These are phyloP conservation scores for Micromys minutus DNA, from an alignment of 2,113 vertebrate species.

Conservation along the genomic window DNA sequence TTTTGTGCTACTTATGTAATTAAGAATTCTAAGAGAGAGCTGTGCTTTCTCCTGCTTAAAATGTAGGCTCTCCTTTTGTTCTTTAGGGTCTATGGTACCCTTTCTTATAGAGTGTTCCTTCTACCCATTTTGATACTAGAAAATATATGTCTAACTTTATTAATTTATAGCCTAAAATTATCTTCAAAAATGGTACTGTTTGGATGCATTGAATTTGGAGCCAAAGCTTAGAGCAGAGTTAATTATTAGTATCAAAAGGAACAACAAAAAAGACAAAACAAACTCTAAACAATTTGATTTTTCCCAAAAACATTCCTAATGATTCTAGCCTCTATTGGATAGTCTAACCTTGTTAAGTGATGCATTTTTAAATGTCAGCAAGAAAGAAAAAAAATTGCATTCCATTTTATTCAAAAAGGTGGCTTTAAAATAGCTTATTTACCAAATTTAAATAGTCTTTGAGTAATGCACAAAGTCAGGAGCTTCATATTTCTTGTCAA, in stretches of 20 bases:
- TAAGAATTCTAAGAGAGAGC: constrained; percentile 3
- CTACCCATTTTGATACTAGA: not conserved
- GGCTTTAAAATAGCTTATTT: constrained; percentile 15
- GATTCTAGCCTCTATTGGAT: constrained; percentile 37
- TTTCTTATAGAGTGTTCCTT: constrained; percentile 37
- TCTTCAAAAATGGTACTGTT: not conserved
- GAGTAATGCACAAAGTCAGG: not conserved
- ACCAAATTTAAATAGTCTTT: constrained; percentile 33
- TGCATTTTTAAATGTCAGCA: constrained; percentile 43
- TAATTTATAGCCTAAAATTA: constrained; percentile 51
- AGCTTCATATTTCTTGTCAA: not conserved
- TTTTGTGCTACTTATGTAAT: constrained; percentile 34
- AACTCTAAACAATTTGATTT: constrained; percentile 14
- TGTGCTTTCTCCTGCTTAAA: constrained; percentile 31
- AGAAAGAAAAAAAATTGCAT: not conserved
- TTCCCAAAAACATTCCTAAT: constrained; percentile 30
- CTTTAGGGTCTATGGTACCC: not conserved
- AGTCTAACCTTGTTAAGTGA: constrained; percentile 50
- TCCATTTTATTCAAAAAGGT: no score
- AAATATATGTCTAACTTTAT: constrained; percentile 15
- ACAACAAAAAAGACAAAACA: not conserved
- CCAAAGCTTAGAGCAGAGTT: constrained; percentile 67
- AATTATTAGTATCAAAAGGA: constrained; percentile 55
- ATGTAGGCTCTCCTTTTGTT: not conserved
- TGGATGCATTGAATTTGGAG: constrained; percentile 47